Evolutionary conservation across 2,888 invertebrate genomes (phyloP).

Genomic region (Gastracanthus pulcherrimus): DNA sequence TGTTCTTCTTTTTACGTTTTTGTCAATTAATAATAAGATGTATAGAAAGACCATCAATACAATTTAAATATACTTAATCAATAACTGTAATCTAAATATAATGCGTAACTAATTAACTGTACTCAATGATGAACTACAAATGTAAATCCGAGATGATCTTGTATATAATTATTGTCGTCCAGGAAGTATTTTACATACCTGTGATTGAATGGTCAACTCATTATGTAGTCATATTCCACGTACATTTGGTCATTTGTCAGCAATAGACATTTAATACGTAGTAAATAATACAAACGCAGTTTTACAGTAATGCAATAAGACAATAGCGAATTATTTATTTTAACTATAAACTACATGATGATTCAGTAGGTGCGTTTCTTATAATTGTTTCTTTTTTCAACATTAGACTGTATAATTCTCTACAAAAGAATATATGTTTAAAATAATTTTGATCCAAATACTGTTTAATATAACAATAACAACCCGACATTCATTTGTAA

Average conservation of each 20-base stretch:
- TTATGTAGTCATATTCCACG: slow-evolving; percentile 6
- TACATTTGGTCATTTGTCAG: slow-evolving; percentile 18
- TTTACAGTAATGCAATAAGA: slow-evolving; percentile 6
- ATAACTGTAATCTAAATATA: neutral
- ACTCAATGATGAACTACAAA: neutral
- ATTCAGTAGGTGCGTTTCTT: no score
- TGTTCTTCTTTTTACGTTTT: neutral
- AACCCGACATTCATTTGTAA: no score
- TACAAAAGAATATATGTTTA: no score
- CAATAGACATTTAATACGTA: neutral
- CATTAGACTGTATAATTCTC: no score
- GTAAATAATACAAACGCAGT: neutral
- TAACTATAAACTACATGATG: neutral
- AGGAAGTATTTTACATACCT: neutral
- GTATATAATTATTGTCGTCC: neutral
- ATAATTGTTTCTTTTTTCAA: no score
- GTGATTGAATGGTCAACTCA: slow-evolving; percentile 21
- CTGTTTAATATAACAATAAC: no score
- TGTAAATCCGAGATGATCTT: neutral
- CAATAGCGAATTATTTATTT: no score
- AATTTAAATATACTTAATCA: neutral
- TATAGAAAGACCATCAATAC: neutral
- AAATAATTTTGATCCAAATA: no score
- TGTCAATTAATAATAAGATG: neutral
- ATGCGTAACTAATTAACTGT: neutral